Conservation (phyloP, 2,888 invertebrate genomes). For the Oxyscelio sp. region DNA sequence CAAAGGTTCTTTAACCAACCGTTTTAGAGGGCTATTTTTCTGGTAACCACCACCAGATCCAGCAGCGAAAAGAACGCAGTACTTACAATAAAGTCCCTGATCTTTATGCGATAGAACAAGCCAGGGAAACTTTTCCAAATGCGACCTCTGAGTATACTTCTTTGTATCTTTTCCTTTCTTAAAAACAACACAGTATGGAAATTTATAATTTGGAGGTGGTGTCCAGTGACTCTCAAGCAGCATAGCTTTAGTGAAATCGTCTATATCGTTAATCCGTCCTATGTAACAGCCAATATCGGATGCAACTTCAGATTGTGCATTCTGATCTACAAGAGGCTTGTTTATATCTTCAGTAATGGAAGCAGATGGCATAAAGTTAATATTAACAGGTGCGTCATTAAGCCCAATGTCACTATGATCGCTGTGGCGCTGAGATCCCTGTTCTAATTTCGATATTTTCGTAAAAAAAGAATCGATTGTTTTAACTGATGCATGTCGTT, state of each 20-base stretch:
- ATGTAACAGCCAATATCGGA: no score
- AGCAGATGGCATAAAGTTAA: neutral
- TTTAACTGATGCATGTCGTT: neutral
- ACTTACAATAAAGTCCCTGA: conserved; percentile 70
- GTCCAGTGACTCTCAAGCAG: no score
- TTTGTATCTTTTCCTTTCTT: conserved; percentile 43
- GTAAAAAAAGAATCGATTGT: conserved; percentile 10
- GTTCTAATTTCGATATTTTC: conserved; percentile 1
- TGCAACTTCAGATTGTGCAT: no score
- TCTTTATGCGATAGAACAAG: conserved; percentile 71
- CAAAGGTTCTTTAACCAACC: conserved; percentile 65
- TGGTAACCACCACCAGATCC: conserved; percentile 41
- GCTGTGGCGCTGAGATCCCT: neutral
- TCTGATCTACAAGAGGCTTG: no score
- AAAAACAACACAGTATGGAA: no score
- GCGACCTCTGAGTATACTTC: conserved; percentile 69
- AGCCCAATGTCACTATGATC: no score
- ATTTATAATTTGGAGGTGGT: no score
- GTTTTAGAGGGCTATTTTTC: conserved; percentile 34
- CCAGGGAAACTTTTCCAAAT: conserved; percentile 73
- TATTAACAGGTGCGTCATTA: no score
- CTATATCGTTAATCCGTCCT: no score
- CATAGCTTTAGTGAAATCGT: no score
- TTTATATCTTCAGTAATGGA: no score
- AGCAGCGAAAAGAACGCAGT: conserved; percentile 58